These are phyloP conservation scores for Eucera pruinosa DNA, from an alignment of 2,888 invertebrate species.

Conservation along the genomic window DNA sequence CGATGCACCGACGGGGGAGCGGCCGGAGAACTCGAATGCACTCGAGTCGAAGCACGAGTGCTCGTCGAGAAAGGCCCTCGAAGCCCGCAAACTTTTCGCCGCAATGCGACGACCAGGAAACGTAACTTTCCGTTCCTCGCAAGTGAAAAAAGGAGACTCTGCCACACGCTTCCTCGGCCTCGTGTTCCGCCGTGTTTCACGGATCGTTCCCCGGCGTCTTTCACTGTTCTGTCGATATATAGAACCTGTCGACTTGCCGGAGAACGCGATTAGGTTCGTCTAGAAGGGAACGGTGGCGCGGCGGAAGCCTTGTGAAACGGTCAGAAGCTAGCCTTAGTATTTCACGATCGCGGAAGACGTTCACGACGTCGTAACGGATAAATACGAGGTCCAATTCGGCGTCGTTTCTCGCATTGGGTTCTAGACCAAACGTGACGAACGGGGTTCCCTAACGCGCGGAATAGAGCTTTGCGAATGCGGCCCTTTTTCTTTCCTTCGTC, in stretches of 20 bases:
- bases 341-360: slow-evolving; percentile 65
- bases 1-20: slow-evolving; percentile 36
- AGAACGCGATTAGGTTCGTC: slow-evolving; percentile 13
- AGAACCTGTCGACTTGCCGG: background rate
- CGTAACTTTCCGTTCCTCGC: slow-evolving; percentile 50
- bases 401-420: slow-evolving; percentile 42
- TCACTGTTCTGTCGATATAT: background rate
- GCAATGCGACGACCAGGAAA: slow-evolving; percentile 58
- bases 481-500: background rate
- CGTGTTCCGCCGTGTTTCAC: slow-evolving; percentile 7
- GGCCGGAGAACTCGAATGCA: slow-evolving; percentile 38
- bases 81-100: slow-evolving; percentile 54
- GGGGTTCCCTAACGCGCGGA: background rate
- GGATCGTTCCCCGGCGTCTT: background rate
- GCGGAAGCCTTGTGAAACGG: slow-evolving; percentile 14
- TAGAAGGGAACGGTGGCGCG: background rate
- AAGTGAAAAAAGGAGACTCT: slow-evolving; percentile 12
- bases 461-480: too few relatives aligned
- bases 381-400: slow-evolving; percentile 64
- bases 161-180: background rate
- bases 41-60: slow-evolving; percentile 40
- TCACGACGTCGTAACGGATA: slow-evolving; percentile 65
- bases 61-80: slow-evolving; percentile 48
- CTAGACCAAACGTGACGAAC: slow-evolving; percentile 22
- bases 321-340: slow-evolving; percentile 54